Conservation (phyloP, 2,113 vertebrate genomes). For the Menura novaehollandiae region DNA sequence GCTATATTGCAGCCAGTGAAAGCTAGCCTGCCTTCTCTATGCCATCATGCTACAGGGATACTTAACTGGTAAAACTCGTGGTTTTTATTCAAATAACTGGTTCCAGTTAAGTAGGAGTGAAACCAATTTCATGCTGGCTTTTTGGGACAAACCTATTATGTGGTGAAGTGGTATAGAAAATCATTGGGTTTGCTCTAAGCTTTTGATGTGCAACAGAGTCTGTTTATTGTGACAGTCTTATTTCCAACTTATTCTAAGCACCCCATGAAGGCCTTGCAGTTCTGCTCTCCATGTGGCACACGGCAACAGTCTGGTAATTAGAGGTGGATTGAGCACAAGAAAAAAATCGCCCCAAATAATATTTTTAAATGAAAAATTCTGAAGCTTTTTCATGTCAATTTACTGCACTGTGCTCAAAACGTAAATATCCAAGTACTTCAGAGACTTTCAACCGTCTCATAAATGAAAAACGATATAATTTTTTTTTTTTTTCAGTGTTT, state of each 20-base stretch:
- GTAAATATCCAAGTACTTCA: background rate
- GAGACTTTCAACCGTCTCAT: background rate
- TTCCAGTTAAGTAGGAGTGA: background rate
- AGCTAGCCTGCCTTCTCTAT: background rate
- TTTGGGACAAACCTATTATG: background rate
- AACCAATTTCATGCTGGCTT: constrained; percentile 7
- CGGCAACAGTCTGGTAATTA: background rate
- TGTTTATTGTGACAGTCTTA: background rate
- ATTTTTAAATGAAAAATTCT: background rate
- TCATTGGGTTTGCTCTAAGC: background rate
- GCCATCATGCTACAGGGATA: background rate
- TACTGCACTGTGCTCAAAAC: background rate
- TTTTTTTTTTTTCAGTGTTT: background rate
- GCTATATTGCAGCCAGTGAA: background rate
- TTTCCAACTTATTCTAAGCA: background rate
- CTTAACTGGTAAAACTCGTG: background rate
- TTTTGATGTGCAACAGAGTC: background rate
- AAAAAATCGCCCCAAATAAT: background rate
- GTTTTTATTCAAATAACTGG: background rate
- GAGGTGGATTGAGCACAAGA: background rate
- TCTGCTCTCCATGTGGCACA: background rate
- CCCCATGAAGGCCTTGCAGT: background rate
- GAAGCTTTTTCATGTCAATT: background rate
- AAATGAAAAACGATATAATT: background rate
- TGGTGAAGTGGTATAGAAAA: constrained; percentile 29